Evolutionary conservation across 2,797 vertebrate species (phyloP), one percentile per base, ranked within the genome.

Genomic region (Macrochelys suwanniensis): DNA sequence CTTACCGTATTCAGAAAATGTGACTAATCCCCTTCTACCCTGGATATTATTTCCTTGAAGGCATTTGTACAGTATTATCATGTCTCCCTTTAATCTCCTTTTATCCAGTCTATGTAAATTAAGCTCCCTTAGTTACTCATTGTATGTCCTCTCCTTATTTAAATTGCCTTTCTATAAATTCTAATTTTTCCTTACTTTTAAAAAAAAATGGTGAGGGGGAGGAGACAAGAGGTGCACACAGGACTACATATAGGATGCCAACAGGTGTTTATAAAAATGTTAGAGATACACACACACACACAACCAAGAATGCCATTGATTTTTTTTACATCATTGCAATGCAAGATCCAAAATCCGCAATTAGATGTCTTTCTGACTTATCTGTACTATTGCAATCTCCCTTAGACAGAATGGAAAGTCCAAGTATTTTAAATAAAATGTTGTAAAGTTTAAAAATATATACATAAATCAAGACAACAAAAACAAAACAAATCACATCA

Each of bases 281-380:
- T 23, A 71, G 90, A 87, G 45, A 59, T 0, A 54, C 8, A 0
- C 0, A 0, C 3, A 1, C 6, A 9, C 42, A 28, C 2, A 42
- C 57, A 42, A 42, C 54, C 21, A 84, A 74, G 42, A 56, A 81
- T 47, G 84, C 8, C 53, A n/a, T 10, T 84, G 47, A 56, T 26
- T 2, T 68, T 53, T 28, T 9, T 10, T 9, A 9, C 33, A 57
- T 17, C 0, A 0, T 8, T 78, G 49, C 15, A 81, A 49, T 91
- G 3, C 25, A 85, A 25, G 26, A 59, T 68, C 28, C 23, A 31
- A 0, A 6, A 51, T 51, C 76, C 57, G 3, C 3, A 25, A 8
- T 54, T 25, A 91, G 76, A 81, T 49, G 25, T 77, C 7, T 45
- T 68, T 51, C 42, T 82, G 26, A 61, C 28, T 82, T 51, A 50